A percentile compares a stretch with the other conserved stretches of the same genome.
phyloP scores from a whole-genome alignment of 2,888 invertebrate species.

The Lumbricus terrestris region DNA sequence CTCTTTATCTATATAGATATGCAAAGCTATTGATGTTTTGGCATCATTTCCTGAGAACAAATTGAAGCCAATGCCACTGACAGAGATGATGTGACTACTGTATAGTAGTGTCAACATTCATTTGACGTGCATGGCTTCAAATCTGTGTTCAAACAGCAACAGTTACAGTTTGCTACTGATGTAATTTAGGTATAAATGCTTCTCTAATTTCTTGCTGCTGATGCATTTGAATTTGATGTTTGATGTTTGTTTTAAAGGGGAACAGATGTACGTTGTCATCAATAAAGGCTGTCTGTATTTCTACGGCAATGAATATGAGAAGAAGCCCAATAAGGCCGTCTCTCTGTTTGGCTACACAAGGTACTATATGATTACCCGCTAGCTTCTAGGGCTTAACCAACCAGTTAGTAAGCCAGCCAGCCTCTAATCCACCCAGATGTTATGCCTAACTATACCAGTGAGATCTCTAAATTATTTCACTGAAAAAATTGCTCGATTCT shows the following conservation, averaged over 20 bases:
- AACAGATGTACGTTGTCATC: neutral
- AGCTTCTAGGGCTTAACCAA: neutral
- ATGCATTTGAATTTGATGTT: neutral
- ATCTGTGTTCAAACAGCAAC: neutral
- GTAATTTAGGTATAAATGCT: neutral
- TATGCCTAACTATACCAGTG: too few relatives aligned
- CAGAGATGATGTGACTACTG: neutral
- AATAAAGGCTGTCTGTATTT: constrained; percentile 8
- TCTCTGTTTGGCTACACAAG: constrained; percentile 11
- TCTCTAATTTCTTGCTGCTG: neutral
- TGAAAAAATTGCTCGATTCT: too few relatives aligned
- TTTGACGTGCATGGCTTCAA: neutral
- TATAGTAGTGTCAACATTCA: neutral
- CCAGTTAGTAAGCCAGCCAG: neutral
- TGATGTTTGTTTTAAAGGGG: neutral
- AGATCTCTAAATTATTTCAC: too few relatives aligned
- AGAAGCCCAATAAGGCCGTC: neutral
- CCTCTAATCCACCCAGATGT: neutral
- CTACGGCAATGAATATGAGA: neutral
- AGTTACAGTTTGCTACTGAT: neutral
- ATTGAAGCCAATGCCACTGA: neutral
- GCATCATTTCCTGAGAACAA: neutral
- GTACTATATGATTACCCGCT: neutral
- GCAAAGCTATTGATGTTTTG: too few relatives aligned
- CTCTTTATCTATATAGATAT: too few relatives aligned